Percentiles rank a stretch among this genome's conserved stretches.
Evolutionary conservation across 2,113 vertebrate species (phyloP).

Genomic region (Hucho hucho): DNA sequence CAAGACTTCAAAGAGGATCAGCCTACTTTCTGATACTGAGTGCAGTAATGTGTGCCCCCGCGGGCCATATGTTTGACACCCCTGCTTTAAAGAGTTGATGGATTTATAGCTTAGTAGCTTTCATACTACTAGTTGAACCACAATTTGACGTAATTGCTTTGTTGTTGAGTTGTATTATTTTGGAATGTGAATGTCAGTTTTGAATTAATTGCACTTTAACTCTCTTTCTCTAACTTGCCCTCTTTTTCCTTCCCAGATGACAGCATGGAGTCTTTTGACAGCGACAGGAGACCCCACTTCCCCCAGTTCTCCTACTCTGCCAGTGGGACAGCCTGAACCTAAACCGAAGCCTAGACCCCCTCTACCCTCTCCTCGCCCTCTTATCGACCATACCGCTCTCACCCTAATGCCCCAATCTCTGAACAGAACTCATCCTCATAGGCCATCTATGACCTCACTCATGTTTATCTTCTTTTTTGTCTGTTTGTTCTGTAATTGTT

Average conservation of each 20-base stretch:
- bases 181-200: no score
- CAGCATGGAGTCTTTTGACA: constrained; percentile 91
- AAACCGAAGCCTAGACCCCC: not conserved
- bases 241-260: constrained; percentile 75
- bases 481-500: constrained; percentile 3
- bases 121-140: no score
- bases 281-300: constrained; percentile 91
- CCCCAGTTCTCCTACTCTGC: constrained; percentile 89
- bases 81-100: no score
- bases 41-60: no score
- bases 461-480: not conserved
- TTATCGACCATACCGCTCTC: constrained; percentile 2
- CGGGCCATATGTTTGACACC: no score
- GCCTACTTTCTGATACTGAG: no score
- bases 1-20: no score
- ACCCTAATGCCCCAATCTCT: constrained; percentile 15
- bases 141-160: no score
- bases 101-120: no score
- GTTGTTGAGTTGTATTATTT: no score
- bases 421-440: constrained; percentile 28
- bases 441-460: constrained; percentile 8
- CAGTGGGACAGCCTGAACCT: constrained; percentile 84
- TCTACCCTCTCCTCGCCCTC: constrained; percentile 44
- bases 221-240: constrained; percentile 11
- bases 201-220: not conserved